Conservation (phyloP, 2,797 vertebrate species). For the Sebastes nivosus region DNA sequence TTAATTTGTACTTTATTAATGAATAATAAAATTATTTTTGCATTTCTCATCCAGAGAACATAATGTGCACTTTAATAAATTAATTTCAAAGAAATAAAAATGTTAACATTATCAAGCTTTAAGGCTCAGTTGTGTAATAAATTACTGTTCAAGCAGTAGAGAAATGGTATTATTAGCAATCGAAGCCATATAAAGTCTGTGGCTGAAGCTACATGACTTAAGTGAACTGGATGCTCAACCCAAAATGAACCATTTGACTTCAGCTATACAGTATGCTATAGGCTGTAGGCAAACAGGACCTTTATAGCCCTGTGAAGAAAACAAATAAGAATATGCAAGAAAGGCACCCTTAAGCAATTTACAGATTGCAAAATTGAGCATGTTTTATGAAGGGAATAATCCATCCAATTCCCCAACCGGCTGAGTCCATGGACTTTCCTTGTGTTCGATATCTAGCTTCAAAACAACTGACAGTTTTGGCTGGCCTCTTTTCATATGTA, state of each 20-base stretch:
- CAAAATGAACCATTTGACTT: conserved; percentile 42
- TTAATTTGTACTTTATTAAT: conserved; percentile 86
- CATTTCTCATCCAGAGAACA: conserved; percentile 87
- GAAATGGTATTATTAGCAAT: conserved; percentile 60
- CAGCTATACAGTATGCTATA: conserved; percentile 31
- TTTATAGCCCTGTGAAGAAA: conserved; percentile 42
- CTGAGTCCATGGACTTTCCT: conserved; percentile 15
- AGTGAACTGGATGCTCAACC: conserved; percentile 36
- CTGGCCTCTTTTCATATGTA: conserved; percentile 42
- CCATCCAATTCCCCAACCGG: neutral
- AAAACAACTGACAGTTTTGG: conserved; percentile 15
- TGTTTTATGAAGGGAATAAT: conserved; percentile 18
- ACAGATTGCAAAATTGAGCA: conserved; percentile 69
- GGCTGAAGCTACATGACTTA: conserved; percentile 35
- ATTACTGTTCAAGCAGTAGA: conserved; percentile 83
- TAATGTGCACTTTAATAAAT: conserved; percentile 96
- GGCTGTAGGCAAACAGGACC: conserved; percentile 33
- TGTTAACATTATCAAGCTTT: conserved; percentile 91
- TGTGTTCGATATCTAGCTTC: conserved; percentile 6
- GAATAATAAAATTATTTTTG: conserved; percentile 87
- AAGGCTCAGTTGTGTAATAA: conserved; percentile 93
- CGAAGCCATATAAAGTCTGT: conserved; percentile 57
- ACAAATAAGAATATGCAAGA: conserved; percentile 72
- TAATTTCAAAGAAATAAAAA: conserved; percentile 87
- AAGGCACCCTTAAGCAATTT: conserved; percentile 88